A percentile compares a stretch with the other conserved stretches of the same genome.
phyloP scores from a whole-genome alignment of 1,140 invertebrate species.

The Ladona fulva region DNA sequence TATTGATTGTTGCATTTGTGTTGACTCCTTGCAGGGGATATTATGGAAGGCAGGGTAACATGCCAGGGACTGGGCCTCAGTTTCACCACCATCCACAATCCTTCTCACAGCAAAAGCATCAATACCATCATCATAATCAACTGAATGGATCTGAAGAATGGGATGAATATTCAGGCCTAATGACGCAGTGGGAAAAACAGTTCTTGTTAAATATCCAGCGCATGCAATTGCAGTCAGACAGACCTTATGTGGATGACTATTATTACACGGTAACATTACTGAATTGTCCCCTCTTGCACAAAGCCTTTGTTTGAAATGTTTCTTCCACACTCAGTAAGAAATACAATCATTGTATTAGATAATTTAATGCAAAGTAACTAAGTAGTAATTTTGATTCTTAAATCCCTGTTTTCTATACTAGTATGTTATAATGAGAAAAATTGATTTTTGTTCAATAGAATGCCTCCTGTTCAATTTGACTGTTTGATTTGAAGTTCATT shows the following conservation, averaged over 20 bases:
- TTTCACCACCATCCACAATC: neutral
- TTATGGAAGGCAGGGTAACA: neutral
- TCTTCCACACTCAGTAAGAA: too few species aligned
- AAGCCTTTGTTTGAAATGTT: too few species aligned
- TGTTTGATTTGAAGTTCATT: too few species aligned
- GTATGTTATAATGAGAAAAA: too few species aligned
- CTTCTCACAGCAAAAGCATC: neutral
- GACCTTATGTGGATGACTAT: constrained; percentile 77
- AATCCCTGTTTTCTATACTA: too few species aligned
- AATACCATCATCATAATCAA: neutral
- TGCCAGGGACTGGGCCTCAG: neutral
- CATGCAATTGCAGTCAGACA: constrained; percentile 75
- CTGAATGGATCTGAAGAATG: neutral
- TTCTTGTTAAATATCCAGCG: constrained; percentile 90
- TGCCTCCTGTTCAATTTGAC: too few species aligned
- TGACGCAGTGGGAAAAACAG: constrained; percentile 84
- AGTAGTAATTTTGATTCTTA: too few species aligned
- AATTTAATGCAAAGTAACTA: too few species aligned
- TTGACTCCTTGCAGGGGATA: neutral
- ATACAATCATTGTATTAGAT: too few species aligned
- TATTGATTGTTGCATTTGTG: neutral
- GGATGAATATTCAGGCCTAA: constrained; percentile 64
- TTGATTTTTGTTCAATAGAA: too few species aligned
- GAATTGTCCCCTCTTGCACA: too few species aligned
- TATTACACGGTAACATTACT: constrained; percentile 56